Conservation (phyloP, 2,888 invertebrate species). For the Acleris laterana region DNA sequence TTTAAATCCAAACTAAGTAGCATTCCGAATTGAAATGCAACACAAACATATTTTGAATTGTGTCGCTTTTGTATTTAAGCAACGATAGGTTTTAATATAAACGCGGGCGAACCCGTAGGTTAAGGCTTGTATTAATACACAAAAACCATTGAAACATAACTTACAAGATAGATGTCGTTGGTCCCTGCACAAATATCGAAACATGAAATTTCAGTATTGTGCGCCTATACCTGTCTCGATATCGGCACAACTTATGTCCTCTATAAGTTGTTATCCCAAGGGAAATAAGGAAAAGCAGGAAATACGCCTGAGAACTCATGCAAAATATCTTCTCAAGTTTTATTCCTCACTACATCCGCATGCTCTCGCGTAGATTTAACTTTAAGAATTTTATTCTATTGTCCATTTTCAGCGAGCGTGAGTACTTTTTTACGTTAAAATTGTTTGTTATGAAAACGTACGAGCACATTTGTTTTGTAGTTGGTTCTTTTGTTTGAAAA, state of each 20-base stretch:
- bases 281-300: constrained; percentile 80
- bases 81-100: too few relatives aligned
- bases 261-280: constrained; percentile 77
- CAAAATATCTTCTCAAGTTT: constrained; percentile 74
- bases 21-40: too few relatives aligned
- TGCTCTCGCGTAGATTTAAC: constrained; percentile 32
- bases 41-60: too few relatives aligned
- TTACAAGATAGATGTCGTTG: not conserved
- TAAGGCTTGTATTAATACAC: not conserved
- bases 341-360: constrained; percentile 40
- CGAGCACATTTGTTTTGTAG: not conserved
- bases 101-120: too few relatives aligned
- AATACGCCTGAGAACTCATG: constrained; percentile 70
- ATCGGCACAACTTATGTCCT: constrained; percentile 75
- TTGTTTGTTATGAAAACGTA: not conserved
- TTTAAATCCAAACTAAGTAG: too few relatives aligned
- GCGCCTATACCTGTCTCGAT: constrained; percentile 51
- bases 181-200: constrained; percentile 21
- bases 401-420: constrained; percentile 22
- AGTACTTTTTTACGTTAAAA: not conserved
- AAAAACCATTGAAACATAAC: not conserved
- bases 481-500: not conserved
- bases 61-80: too few relatives aligned
- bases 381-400: constrained; percentile 36
- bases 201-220: constrained; percentile 37